Conservation (phyloP, 2,797 vertebrate genomes). For the Danionella dracula region DNA sequence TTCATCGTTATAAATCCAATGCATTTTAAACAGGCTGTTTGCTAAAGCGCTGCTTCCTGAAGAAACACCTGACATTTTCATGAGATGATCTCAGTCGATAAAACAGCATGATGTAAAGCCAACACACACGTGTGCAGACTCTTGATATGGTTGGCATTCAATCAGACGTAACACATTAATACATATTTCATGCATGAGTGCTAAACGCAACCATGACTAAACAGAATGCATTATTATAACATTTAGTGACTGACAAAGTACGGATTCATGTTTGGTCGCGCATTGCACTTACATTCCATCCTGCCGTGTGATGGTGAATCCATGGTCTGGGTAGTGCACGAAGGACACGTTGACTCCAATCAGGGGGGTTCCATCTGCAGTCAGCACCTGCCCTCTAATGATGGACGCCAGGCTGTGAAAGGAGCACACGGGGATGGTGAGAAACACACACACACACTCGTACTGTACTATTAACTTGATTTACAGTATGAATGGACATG, state of each 20-base stretch:
- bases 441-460: conserved; percentile 29
- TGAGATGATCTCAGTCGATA: conserved; percentile 29
- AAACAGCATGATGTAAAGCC: not conserved
- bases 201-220: conserved; percentile 3
- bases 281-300: conserved; percentile 87
- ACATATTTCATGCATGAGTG: conserved; percentile 16
- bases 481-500: conserved; percentile 32
- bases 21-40: conserved; percentile 54
- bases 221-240: conserved; percentile 20
- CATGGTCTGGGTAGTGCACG: conserved; percentile 89
- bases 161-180: not conserved
- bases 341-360: conserved; percentile 98
- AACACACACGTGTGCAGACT: not conserved
- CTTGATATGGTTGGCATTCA: not conserved
- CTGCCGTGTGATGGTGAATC: conserved; percentile 90
- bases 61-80: conserved; percentile 39
- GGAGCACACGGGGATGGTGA: conserved; percentile 45
- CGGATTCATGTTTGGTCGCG: conserved; percentile 13
- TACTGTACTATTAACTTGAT: conserved; percentile 42
- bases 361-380: conserved; percentile 91
- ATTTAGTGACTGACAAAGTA: conserved; percentile 15
- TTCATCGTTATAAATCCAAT: conserved; percentile 52
- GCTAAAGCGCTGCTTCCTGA: conserved; percentile 26
- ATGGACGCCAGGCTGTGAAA: conserved; percentile 84
- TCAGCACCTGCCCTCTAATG: conserved; percentile 93